A percentile compares a stretch with the other conserved stretches of the same genome.
phyloP scores from a whole-genome alignment of 2,797 vertebrate species.

The Chelon labrosus region DNA sequence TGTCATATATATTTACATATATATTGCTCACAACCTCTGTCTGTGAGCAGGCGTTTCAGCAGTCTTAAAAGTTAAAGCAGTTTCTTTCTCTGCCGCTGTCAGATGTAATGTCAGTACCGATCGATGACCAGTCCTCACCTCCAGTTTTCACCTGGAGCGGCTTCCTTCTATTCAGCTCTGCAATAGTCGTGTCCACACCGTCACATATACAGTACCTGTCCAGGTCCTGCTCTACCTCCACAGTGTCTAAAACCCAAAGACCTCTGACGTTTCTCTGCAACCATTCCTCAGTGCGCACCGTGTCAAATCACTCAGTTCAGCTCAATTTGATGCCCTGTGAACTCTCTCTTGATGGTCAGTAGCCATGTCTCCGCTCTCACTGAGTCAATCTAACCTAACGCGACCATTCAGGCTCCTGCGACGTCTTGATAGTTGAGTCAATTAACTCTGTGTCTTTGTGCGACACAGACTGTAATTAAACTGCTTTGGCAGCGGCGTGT shows the following conservation, averaged over 20 bases:
- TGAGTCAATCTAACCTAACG: conserved; percentile 1
- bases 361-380: too few species aligned
- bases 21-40: too few species aligned
- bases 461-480: not conserved
- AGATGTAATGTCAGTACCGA: not conserved
- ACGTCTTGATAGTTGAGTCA: not conserved
- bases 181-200: not conserved
- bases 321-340: not conserved
- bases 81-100: not conserved
- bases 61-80: not conserved
- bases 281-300: not conserved
- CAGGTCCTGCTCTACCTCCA: not conserved
- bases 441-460: not conserved
- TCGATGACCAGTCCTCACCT: not conserved
- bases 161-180: too few species aligned
- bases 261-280: not conserved
- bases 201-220: not conserved
- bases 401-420: not conserved
- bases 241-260: not conserved
- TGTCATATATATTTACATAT: too few species aligned
- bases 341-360: too few species aligned
- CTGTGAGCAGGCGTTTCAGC: too few species aligned
- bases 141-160: not conserved
- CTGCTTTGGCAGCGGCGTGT: not conserved
- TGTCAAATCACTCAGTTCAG: not conserved